Conservation (phyloP, 2,888 invertebrate genomes). For the Rhogogaster chlorosoma region DNA sequence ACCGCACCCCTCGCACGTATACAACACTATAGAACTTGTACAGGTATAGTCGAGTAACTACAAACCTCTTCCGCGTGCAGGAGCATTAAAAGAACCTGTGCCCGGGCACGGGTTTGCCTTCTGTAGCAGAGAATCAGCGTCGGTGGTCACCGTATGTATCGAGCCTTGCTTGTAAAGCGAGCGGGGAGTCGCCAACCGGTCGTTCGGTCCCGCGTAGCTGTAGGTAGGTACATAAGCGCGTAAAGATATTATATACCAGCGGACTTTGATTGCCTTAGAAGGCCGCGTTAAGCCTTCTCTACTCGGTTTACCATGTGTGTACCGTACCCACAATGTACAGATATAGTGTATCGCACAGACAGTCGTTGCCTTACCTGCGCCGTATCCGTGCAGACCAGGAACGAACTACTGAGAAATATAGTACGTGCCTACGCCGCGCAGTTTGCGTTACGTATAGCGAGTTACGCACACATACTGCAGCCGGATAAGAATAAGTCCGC, state of each 20-base stretch:
- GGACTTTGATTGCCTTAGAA: conserved; percentile 50
- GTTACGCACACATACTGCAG: neutral
- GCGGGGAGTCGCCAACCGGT: neutral
- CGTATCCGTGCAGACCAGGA: neutral
- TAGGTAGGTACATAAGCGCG: neutral
- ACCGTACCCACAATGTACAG: neutral
- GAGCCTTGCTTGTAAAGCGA: neutral
- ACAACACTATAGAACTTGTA: neutral
- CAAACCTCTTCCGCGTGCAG: conserved; percentile 18
- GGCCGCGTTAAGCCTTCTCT: conserved; percentile 47
- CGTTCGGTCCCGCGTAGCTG: neutral
- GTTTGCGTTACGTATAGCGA: neutral
- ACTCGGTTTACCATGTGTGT: conserved; percentile 3
- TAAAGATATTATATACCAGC: conserved; percentile 17
- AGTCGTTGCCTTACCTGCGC: neutral
- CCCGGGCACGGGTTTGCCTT: neutral
- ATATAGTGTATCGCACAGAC: neutral
- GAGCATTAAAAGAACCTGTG: conserved; percentile 23
- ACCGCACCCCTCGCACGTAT: neutral
- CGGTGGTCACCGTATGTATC: neutral
- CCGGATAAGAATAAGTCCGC: neutral
- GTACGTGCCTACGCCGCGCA: neutral
- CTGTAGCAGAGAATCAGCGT: neutral
- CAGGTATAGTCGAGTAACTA: neutral
- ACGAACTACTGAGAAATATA: neutral